Evolutionary conservation across 1,140 invertebrate species (phyloP).

Genomic region (Halesus radiatus): DNA sequence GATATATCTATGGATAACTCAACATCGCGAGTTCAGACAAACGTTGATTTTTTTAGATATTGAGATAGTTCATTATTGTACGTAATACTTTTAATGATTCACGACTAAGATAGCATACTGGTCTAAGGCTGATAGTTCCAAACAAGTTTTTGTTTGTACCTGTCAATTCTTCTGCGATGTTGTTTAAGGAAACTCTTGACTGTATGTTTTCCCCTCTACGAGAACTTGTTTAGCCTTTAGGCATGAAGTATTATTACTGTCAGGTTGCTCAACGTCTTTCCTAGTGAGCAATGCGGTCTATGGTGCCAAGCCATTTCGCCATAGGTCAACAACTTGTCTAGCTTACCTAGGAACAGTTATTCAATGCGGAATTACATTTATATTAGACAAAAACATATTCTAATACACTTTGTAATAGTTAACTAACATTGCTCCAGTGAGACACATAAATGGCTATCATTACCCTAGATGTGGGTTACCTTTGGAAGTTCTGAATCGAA

Average conservation of each 20-base stretch:
- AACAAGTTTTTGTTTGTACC: too few relatives aligned
- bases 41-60: too few relatives aligned
- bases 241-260: neutral
- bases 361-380: slow-evolving; percentile 6
- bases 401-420: neutral
- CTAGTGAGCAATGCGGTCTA: neutral
- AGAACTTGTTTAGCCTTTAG: neutral
- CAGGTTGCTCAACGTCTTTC: slow-evolving; percentile 16
- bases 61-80: too few relatives aligned
- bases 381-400: neutral
- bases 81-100: too few relatives aligned
- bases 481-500: too few relatives aligned
- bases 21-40: too few relatives aligned
- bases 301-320: slow-evolving; percentile 10
- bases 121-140: too few relatives aligned
- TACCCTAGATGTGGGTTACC: too few relatives aligned
- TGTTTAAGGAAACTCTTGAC: neutral
- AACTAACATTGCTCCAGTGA: neutral
- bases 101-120: too few relatives aligned
- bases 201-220: neutral
- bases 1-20: too few relatives aligned
- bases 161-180: neutral
- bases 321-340: slow-evolving; percentile 40
- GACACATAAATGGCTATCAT: too few relatives aligned
- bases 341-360: slow-evolving; percentile 7